phyloP scores from a whole-genome alignment of 1,140 invertebrate genomes.

The Panonychus citri region DNA sequence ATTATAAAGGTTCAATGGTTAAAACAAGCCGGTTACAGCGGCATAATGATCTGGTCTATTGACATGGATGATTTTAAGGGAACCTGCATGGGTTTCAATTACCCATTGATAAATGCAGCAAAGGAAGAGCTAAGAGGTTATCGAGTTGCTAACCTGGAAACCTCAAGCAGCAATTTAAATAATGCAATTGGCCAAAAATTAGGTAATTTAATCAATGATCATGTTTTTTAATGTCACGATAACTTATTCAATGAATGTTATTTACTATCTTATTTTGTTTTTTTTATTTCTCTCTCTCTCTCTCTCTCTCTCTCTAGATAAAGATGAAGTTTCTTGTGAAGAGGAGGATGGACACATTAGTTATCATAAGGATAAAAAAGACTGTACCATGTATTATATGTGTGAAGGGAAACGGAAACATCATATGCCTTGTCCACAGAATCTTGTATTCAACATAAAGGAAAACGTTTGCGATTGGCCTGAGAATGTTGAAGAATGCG shows the following conservation, averaged over 20 bases:
- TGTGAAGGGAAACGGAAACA: slow-evolving; percentile 67
- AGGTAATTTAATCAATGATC: no score
- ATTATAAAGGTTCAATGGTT: slow-evolving; percentile 63
- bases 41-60: slow-evolving; percentile 90
- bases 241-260: no score
- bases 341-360: slow-evolving; percentile 81
- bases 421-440: slow-evolving; percentile 86
- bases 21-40: slow-evolving; percentile 74
- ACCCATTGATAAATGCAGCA: slow-evolving; percentile 65
- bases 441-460: slow-evolving; percentile 74
- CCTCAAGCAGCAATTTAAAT: slow-evolving; percentile 18
- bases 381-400: slow-evolving; percentile 85
- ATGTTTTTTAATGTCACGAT: no score
- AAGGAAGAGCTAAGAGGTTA: slow-evolving; percentile 59
- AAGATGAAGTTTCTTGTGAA: slow-evolving; percentile 54
- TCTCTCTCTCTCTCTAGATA: slow-evolving; percentile 6
- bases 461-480: slow-evolving; percentile 91
- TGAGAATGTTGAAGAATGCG: slow-evolving; percentile 69
- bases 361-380: slow-evolving; percentile 65
- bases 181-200: slow-evolving; percentile 2
- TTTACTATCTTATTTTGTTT: no score
- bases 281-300: neutral
- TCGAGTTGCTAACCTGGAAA: slow-evolving; percentile 54
- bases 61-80: slow-evolving; percentile 88
- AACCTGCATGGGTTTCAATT: slow-evolving; percentile 65